phyloP scores from a whole-genome alignment of 2,797 vertebrate genomes.

The Gorsachius magnificus region DNA sequence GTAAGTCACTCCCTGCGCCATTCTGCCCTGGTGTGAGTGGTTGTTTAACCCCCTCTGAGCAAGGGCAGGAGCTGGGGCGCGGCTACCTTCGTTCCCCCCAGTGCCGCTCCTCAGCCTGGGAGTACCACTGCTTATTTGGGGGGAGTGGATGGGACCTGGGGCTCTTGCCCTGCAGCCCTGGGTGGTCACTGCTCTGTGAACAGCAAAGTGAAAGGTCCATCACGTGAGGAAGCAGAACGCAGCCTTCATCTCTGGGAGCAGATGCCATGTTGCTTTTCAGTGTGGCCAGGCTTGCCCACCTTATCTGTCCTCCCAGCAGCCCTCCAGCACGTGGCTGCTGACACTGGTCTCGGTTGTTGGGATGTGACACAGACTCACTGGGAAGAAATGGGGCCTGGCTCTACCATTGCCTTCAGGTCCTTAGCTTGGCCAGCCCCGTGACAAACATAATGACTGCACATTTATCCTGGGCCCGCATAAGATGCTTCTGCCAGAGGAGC shows the following conservation, averaged over 20 bases:
- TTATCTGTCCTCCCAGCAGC: not conserved
- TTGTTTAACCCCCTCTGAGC: not conserved
- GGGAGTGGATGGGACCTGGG: not conserved
- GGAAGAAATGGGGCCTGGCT: not conserved
- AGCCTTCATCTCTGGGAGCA: not conserved
- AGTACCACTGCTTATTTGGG: not conserved
- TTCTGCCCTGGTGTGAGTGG: not conserved
- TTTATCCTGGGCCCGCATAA: not conserved
- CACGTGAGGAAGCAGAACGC: not conserved
- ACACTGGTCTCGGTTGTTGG: not conserved
- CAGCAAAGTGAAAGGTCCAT: not conserved
- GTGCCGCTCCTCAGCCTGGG: not conserved
- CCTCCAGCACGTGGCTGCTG: not conserved
- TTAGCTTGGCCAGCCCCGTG: not conserved
- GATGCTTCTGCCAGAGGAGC: not conserved
- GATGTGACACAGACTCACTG: not conserved
- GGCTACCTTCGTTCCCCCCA: not conserved
- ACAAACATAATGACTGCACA: not conserved
- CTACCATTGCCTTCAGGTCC: not conserved
- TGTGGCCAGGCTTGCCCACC: not conserved
- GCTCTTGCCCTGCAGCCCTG: not conserved
- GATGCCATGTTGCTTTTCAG: not conserved
- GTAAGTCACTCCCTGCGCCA: not conserved
- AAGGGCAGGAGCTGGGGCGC: not conserved
- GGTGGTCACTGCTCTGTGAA: not conserved